Evolutionary conservation across 2,113 vertebrate genomes (phyloP).

Genomic region (Malurus alboscapulatus): DNA sequence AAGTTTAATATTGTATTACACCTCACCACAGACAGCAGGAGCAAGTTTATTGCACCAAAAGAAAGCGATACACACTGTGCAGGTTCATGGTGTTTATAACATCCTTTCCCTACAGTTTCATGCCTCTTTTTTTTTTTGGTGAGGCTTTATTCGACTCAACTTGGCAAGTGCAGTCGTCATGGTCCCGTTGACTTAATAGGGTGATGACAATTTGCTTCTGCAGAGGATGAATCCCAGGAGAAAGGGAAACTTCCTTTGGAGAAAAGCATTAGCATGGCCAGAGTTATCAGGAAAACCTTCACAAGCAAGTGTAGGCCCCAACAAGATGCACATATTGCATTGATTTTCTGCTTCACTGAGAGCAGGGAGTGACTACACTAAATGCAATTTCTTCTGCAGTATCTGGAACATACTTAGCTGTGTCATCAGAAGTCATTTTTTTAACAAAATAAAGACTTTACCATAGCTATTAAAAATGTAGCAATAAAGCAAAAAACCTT

Average conservation of each 20-base stretch:
- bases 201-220: slow-evolving; percentile 2
- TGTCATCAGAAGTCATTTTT: not conserved
- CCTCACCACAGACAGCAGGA: not conserved
- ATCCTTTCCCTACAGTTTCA: not conserved
- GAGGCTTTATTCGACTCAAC: not conserved
- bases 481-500: not conserved
- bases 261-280: not conserved
- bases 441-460: slow-evolving; percentile 27
- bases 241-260: slow-evolving; percentile 11
- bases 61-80: not conserved
- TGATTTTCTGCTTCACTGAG: slow-evolving; percentile 3
- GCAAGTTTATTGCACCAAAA: not conserved
- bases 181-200: not conserved
- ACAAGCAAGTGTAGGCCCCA: not conserved
- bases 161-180: not conserved
- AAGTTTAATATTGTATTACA: not conserved
- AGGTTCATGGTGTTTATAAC: not conserved
- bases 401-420: not conserved
- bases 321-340: not conserved
- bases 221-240: not conserved
- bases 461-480: not conserved
- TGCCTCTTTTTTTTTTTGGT: not conserved
- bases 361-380: not conserved
- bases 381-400: not conserved
- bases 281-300: not conserved